Percentiles rank a stretch among this genome's conserved stretches.
Evolutionary conservation across 2,888 invertebrate genomes (phyloP).

Genomic region (Chirona hameri): DNA sequence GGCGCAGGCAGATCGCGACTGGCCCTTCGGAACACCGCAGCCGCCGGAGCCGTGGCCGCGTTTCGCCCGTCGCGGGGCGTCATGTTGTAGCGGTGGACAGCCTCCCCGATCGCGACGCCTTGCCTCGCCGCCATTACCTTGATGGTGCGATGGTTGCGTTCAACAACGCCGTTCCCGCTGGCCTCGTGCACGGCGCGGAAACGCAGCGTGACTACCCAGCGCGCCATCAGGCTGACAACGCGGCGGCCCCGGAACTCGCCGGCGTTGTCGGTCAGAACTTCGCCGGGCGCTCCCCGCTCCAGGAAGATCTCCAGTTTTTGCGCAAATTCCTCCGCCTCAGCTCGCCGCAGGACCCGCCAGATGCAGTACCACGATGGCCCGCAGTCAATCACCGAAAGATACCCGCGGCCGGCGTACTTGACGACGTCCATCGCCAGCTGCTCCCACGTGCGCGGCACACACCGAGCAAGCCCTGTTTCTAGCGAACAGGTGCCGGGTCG

Average conservation of each 20-base stretch:
- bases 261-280: background rate
- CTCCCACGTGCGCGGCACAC: background rate
- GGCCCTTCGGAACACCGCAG: background rate
- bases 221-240: background rate
- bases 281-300: background rate
- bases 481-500: background rate
- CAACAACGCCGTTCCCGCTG: conserved; percentile 31
- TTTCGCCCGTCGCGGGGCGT: no score
- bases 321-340: background rate
- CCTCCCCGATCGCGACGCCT: background rate
- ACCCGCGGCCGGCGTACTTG: background rate
- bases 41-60: background rate
- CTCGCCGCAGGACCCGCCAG: background rate
- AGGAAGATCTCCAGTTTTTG: background rate
- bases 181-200: conserved; percentile 32
- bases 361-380: background rate
- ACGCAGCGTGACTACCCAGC: conserved; percentile 13
- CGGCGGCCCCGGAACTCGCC: background rate
- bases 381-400: background rate
- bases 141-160: conserved; percentile 28
- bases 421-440: no score
- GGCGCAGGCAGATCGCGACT: background rate
- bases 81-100: background rate
- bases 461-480: background rate
- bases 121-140: conserved; percentile 26